Percentiles rank a stretch among this genome's conserved stretches.
phyloP scores from a whole-genome alignment of 1,140 invertebrate genomes.

The Oncopeltus fasciatus region DNA sequence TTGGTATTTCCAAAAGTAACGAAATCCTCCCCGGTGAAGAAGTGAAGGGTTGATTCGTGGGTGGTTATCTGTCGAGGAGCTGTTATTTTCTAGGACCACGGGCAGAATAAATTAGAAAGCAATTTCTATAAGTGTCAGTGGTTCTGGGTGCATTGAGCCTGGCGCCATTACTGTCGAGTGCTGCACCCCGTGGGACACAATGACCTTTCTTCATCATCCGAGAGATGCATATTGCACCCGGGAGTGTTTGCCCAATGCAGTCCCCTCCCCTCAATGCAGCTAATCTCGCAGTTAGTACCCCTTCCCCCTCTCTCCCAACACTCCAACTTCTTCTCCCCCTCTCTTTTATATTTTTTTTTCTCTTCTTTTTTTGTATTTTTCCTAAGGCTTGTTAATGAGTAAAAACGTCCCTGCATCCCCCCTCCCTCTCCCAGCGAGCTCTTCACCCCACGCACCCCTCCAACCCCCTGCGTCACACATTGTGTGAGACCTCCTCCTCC shows the following conservation, averaged over 20 bases:
- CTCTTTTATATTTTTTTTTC: neutral
- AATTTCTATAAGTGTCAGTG: no score
- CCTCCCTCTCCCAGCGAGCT: neutral
- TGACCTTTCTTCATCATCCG: neutral
- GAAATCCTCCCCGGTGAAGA: no score
- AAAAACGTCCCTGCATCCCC: neutral
- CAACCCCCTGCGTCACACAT: neutral
- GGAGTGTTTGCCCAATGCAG: neutral
- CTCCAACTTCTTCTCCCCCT: no score
- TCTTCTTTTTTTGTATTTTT: neutral
- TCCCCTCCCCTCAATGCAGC: neutral
- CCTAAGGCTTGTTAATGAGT: conserved; percentile 1
- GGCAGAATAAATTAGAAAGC: no score
- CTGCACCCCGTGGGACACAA: neutral
- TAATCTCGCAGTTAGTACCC: conserved; percentile 7
- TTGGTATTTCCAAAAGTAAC: no score
- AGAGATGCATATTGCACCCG: neutral
- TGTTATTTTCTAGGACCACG: no score
- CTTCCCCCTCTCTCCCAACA: no score
- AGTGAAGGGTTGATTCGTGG: no score
- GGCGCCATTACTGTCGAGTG: neutral
- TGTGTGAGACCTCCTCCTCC: neutral
- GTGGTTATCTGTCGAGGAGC: no score
- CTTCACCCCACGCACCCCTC: neutral
- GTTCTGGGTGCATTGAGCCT: no score